Conservation (phyloP, 2,113 vertebrate genomes). For the Sander lucioperca region DNA sequence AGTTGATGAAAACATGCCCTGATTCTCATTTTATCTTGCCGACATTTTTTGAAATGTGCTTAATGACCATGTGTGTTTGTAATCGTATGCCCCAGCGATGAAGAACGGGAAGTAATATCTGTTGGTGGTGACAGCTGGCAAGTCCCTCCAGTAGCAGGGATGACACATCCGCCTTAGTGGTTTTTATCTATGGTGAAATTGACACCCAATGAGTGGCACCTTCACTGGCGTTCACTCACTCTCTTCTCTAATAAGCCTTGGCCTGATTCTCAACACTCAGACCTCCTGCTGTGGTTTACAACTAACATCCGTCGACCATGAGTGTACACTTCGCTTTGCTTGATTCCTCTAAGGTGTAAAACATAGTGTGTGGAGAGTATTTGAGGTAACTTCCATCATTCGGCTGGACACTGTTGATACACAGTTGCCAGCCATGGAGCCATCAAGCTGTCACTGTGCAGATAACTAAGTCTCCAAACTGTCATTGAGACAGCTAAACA, state of each 20-base stretch:
- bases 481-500: constrained; percentile 59
- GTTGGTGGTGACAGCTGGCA: constrained; percentile 61
- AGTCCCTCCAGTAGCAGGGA: constrained; percentile 41
- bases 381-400: constrained; percentile 30
- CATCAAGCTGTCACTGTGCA: constrained; percentile 51
- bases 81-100: background rate
- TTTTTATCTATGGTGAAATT: constrained; percentile 59
- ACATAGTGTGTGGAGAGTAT: background rate
- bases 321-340: constrained; percentile 18
- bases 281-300: constrained; percentile 49
- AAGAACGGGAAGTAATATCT: constrained; percentile 47
- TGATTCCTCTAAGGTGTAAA: constrained; percentile 41
- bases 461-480: constrained; percentile 38
- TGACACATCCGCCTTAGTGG: constrained; percentile 59
- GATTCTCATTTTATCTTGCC: background rate
- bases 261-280: constrained; percentile 44
- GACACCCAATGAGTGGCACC: constrained; percentile 67
- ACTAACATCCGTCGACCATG: constrained; percentile 6
- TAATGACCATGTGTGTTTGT: background rate
- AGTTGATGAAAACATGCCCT: background rate
- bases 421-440: background rate
- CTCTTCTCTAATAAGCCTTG: constrained; percentile 56
- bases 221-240: constrained; percentile 48
- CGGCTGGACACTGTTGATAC: background rate
- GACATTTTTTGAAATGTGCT: background rate